Conservation (phyloP, 64 coral and sea anemone genomes). For the Montipora sp. region DNA sequence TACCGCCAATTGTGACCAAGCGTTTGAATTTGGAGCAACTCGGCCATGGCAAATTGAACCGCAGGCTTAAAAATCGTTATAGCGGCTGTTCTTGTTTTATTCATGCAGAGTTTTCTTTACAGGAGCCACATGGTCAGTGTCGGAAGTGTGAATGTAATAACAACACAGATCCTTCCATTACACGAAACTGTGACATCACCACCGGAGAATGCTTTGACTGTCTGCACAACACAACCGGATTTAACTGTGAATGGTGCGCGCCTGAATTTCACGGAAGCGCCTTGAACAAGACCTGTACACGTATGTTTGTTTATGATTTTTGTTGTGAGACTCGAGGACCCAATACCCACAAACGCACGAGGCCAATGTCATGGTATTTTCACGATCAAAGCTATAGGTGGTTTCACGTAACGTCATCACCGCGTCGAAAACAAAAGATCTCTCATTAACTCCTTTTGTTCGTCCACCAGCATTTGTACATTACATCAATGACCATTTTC, state of each 20-base stretch:
- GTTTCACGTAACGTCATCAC: no score
- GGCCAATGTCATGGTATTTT: no score
- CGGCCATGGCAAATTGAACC: neutral
- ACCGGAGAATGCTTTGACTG: slow-evolving; percentile 93
- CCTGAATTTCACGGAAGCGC: slow-evolving; percentile 88
- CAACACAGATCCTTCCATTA: slow-evolving; percentile 38
- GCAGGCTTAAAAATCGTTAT: neutral
- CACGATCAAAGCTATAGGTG: no score
- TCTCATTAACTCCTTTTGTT: no score
- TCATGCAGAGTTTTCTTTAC: neutral
- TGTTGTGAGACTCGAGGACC: neutral
- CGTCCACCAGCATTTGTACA: no score
- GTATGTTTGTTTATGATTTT: slow-evolving; percentile 39
- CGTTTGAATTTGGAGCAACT: no score
- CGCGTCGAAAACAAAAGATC: no score
- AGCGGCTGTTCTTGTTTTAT: neutral
- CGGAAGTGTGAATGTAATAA: slow-evolving; percentile 74
- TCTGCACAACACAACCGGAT: slow-evolving; percentile 73
- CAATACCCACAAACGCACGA: no score
- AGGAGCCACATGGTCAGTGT: slow-evolving; percentile 73
- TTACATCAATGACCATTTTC: no score
- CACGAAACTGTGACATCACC: slow-evolving; percentile 83
- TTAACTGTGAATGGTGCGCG: slow-evolving; percentile 86
- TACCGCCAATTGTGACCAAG: no score
- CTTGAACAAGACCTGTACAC: slow-evolving; percentile 63